Evolutionary conservation across 2,888 invertebrate species (phyloP), one percentile per base, ranked within the genome.

Genomic region (Tetranychus truncatus): DNA sequence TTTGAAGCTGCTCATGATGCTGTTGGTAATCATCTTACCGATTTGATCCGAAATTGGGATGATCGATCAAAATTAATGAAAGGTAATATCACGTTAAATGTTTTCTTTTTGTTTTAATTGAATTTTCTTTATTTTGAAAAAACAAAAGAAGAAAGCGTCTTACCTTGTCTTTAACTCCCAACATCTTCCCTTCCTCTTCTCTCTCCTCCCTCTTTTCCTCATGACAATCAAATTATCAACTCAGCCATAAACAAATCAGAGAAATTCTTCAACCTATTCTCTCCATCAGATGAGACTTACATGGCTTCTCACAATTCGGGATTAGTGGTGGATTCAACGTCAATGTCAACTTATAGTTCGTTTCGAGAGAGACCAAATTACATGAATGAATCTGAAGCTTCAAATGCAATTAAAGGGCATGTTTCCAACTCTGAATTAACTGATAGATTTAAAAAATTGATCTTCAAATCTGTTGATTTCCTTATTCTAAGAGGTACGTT

Each of bases 401-500:
- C 18, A 34, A 46, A 72, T 6, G 72, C 11, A 34, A 72, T 45
- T n/a, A 72, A 20, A 45, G 67, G 74, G 18, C 74, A 65, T 18
- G 74, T 76, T 20, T 71, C 73, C 18, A 71, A 71, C 46, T 66
- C 66, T 67, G 78, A 77, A 69, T 55, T 77, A 69, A 74, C 76
- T 9, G 77, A 76, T 20, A 65, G 78, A 73, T 75, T 79, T 69
- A 74, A 77, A 74, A 21, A 76, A n/a, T 66, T 78, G 7, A 73
- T 78, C 45, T 65, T 72, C n/a, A 76, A 69, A 74, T 75, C 78
- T 45, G 72, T 74, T 5, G 76, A 79, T 77, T 79, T 79, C 45
- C 66, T 79, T 45, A 34, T 79, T 66, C 76, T 76, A 46, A 76
- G 74, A 78, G 77, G 78, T 79, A 76, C 44, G 24, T 46, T 55